Percentiles rank a stretch among this genome's conserved stretches.
Evolutionary conservation across 2,888 invertebrate species (phyloP).

Genomic region (Megalurothrips usitatus): DNA sequence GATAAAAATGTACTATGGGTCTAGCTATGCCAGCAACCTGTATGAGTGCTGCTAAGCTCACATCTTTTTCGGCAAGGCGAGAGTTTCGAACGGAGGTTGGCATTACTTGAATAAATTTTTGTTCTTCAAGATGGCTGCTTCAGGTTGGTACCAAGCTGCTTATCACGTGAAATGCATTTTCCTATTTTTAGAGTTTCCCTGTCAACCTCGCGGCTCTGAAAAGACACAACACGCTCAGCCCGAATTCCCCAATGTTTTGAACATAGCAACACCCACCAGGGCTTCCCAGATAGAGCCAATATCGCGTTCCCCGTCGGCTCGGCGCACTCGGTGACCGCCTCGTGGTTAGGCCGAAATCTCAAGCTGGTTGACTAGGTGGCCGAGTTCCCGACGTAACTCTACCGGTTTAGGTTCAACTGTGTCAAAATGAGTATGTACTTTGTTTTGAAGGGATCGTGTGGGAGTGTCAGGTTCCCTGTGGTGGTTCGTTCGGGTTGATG

Average conservation of each 20-base stretch:
- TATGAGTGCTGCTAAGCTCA: too few relatives aligned
- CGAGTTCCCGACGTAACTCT: neutral
- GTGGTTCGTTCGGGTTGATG: too few relatives aligned
- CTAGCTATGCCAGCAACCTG: too few relatives aligned
- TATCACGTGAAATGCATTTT: conserved; percentile 4
- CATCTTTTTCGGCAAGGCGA: too few relatives aligned
- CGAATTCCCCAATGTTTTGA: neutral
- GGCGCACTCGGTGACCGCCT: neutral
- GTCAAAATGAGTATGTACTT: conserved; percentile 2
- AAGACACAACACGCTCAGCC: neutral
- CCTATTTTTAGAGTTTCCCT: neutral
- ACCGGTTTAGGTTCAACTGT: neutral
- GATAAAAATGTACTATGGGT: too few relatives aligned
- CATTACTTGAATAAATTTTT: neutral
- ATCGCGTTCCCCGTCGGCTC: too few relatives aligned
- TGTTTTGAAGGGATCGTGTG: neutral
- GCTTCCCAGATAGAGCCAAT: neutral
- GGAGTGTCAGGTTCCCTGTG: too few relatives aligned
- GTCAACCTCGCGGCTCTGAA: neutral
- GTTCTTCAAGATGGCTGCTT: conserved; percentile 26
- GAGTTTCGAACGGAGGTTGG: neutral
- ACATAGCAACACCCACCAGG: neutral
- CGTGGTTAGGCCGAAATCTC: conserved; percentile 4
- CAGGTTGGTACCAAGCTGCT: neutral
- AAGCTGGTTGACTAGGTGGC: conserved; percentile 15